phyloP scores from a whole-genome alignment of 2,113 vertebrate genomes.

The Pseudorectes ferrugineus region DNA sequence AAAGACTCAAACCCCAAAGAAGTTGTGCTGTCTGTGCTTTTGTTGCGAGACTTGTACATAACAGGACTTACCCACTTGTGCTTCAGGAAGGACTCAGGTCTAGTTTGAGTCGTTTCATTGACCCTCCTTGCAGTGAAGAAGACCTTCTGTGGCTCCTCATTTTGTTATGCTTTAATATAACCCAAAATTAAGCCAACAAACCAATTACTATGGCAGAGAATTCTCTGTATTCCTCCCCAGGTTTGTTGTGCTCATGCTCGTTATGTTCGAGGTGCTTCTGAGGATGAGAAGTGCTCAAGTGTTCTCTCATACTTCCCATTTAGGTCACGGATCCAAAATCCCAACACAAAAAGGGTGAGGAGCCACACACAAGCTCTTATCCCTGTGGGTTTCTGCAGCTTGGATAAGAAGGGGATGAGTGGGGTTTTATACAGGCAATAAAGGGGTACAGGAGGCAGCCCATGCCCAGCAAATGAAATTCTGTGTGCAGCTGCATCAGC shows the following conservation, averaged over 20 bases:
- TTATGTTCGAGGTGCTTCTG: not conserved
- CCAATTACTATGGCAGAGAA: not conserved
- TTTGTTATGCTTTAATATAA: not conserved
- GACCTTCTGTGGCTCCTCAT: not conserved
- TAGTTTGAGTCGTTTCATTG: not conserved
- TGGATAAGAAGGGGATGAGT: not conserved
- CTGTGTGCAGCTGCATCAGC: not conserved
- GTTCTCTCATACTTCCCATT: not conserved
- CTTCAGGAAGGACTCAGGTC: not conserved
- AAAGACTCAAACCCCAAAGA: not conserved
- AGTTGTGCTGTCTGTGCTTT: not conserved
- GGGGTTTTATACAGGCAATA: not conserved
- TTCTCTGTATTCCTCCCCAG: not conserved
- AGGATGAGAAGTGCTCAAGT: not conserved
- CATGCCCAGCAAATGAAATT: not conserved
- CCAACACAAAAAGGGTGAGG: not conserved
- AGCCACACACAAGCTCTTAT: not conserved
- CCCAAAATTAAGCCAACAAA: not conserved
- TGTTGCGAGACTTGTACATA: not conserved
- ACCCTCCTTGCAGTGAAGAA: not conserved
- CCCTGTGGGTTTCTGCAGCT: not conserved
- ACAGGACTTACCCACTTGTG: fast-evolving
- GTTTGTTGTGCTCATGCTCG: not conserved
- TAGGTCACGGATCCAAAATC: not conserved
- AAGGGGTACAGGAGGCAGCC: not conserved